A percentile compares a stretch with the other conserved stretches of the same genome.
Conservation (phyloP, 1,140 invertebrate species). For the Ptiloglossa arizonensis region DNA sequence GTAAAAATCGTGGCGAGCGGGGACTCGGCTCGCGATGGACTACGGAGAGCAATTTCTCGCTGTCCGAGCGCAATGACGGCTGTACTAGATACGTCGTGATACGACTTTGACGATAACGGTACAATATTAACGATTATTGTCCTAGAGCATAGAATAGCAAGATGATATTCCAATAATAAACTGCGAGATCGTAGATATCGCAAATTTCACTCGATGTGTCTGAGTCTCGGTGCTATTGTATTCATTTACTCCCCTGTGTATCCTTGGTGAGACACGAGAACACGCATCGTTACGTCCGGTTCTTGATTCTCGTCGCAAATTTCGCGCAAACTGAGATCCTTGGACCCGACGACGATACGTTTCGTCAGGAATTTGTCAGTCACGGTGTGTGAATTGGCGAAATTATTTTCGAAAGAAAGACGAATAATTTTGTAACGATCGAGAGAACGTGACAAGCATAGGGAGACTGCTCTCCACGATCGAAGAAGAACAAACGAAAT, state of each 20-base stretch:
- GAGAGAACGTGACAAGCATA: too few relatives aligned
- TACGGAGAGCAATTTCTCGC: conserved; percentile 48
- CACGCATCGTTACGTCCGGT: too few relatives aligned
- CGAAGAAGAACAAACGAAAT: too few relatives aligned
- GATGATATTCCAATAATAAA: conserved; percentile 75
- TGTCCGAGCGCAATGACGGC: conserved; percentile 40
- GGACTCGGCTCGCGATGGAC: conserved; percentile 30
- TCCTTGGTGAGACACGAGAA: too few relatives aligned
- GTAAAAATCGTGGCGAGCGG: conserved; percentile 20
- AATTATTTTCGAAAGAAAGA: too few relatives aligned
- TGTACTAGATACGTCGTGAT: conserved; percentile 70
- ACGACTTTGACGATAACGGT: conserved; percentile 69
- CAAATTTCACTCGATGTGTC: conserved; percentile 69
- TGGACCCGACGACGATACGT: too few relatives aligned
- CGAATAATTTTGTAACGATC: too few relatives aligned
- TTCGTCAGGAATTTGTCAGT: too few relatives aligned
- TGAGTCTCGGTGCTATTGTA: conserved; percentile 22
- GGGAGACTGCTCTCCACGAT: too few relatives aligned
- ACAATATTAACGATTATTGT: conserved; percentile 76
- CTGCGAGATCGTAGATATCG: conserved; percentile 70
- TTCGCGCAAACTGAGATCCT: too few relatives aligned
- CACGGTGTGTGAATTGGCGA: too few relatives aligned
- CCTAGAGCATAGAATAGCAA: conserved; percentile 72
- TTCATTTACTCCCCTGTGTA: conserved; percentile 44
- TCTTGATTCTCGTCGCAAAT: too few relatives aligned